Conservation (phyloP, 1,140 invertebrate species). For the Psilanteris sp. region DNA sequence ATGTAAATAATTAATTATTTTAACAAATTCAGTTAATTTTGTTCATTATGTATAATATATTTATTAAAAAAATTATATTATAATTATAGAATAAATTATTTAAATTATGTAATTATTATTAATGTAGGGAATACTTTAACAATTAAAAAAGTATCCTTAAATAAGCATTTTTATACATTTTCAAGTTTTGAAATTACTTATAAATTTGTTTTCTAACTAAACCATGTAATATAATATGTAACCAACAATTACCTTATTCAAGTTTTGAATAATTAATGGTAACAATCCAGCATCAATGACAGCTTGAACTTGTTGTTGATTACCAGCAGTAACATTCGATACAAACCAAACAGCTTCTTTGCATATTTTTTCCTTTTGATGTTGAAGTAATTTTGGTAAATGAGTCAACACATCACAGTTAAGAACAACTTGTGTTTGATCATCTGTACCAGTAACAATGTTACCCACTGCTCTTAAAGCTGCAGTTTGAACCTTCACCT, state of each 20-base stretch:
- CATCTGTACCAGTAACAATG: conserved; percentile 99
- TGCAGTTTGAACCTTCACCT: conserved; percentile 98
- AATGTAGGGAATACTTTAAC: no score
- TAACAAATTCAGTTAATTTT: no score
- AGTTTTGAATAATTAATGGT: conserved; percentile 96
- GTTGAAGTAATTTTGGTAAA: conserved; percentile 92
- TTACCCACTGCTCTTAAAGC: conserved; percentile 98
- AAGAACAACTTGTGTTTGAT: conserved; percentile 92
- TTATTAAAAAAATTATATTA: no score
- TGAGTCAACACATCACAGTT: conserved; percentile 91
- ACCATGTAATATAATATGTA: no score
- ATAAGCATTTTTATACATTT: no score
- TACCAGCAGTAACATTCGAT: conserved; percentile 99
- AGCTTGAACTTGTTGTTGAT: conserved; percentile 97
- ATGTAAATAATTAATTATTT: no score
- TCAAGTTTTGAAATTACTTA: no score
- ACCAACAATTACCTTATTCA: conserved; percentile 84
- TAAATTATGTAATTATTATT: no score
- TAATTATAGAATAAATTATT: no score
- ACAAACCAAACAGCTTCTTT: conserved; percentile 99
- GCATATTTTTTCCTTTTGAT: conserved; percentile 92
- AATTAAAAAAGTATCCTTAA: no score
- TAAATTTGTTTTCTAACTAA: no score
- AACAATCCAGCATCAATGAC: conserved; percentile 97
- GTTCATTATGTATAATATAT: no score